Base-by-base conservation (phyloP, 2,113 vertebrate species). In the Poeciliopsis occidentalis region DNA sequence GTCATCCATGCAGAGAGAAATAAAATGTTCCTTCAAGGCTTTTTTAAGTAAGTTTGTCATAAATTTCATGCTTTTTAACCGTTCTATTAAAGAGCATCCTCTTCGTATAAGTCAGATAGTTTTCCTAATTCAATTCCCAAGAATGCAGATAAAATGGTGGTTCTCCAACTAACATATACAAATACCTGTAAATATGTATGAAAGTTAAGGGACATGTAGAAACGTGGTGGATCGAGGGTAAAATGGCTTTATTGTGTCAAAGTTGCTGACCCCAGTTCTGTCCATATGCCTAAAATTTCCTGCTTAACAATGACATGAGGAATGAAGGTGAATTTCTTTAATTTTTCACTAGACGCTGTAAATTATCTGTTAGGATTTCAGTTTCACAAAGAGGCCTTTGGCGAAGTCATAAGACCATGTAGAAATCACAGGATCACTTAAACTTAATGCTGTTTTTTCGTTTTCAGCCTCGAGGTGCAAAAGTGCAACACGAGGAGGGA, bases 341-440 rank as follows among this genome's bases (percentile, higher is more conserved):
- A 24, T 66, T 73, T 44, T 62, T 60, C 68, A 78, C 75, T 85
- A 26, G 32, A 37, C 37, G 65, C 75, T 68, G 27, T 31, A 1
- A 29, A 44, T 34, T 0, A n/a, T 47, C 57, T 71, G 30, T 29
- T 71, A 11, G 69, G 19, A 3, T 62, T 60, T 71, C 47, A 67
- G 60, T 74, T 75, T 80, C 69, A 69, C 31, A 68, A 34, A 57
- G 17, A 80, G 13, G 57, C 39, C 11, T 12, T 29, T 37, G 51
- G 47, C 19, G 15, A 74, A 79, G 71, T 85, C 73, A 81, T n/a
- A 17, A 61, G 79, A 75, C 71, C 73, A 62, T 30, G 34, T 68
- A 78, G 62, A 80, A 76, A 80, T 83, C 67, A 67, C 37, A 78
- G 37, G 63, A 66, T 19, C 32, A 17, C 12, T 37, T 54, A 19